These are phyloP conservation scores for Styela clava DNA, from an alignment of 23 tunicate species.

Conservation along the genomic window DNA sequence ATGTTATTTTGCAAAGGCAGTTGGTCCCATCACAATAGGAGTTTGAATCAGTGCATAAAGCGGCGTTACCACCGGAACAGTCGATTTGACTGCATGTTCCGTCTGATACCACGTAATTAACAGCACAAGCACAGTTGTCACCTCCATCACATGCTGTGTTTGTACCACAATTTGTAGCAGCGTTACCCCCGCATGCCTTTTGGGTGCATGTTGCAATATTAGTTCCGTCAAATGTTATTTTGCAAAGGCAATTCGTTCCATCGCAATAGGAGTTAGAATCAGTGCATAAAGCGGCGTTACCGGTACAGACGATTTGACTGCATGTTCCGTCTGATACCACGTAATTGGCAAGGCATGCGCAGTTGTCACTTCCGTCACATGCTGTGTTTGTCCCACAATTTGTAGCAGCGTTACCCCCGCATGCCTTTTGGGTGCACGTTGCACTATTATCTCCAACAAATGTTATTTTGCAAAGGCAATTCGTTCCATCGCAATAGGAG, in stretches of 20 bases:
- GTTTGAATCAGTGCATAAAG: background rate
- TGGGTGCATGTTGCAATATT: background rate
- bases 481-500: background rate
- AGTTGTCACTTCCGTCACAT: background rate
- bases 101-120: background rate
- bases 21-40: background rate
- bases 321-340: background rate
- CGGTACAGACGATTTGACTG: background rate
- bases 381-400: background rate
- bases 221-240: background rate
- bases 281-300: background rate
- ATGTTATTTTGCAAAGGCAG: background rate
- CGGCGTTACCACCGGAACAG: background rate
- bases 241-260: background rate
- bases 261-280: background rate
- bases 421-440: background rate
- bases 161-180: background rate
- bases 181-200: background rate
- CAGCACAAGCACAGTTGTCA: background rate
- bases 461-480: background rate
- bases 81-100: background rate
- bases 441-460: background rate
- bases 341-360: background rate
- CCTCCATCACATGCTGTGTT: background rate
- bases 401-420: background rate